Evolutionary conservation across 2,888 invertebrate genomes (phyloP), one percentile per base, ranked within the genome.

Genomic region (Crocallis elinguaria): DNA sequence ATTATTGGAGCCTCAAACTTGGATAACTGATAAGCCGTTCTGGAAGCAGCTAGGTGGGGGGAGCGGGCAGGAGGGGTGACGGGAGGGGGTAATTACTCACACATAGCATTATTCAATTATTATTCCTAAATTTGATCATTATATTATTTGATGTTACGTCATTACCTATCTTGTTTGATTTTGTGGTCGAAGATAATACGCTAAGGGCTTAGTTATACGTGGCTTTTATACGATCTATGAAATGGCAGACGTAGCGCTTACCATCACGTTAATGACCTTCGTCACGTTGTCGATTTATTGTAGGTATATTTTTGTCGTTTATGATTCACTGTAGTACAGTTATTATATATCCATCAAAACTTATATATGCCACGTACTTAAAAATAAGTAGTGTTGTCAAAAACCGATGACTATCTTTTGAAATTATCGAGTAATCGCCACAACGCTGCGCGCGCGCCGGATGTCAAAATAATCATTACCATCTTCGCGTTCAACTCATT

Each of bases 401-500:
- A 88, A 86, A 73, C 68, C 63, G 84, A 88, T 88, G 74, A 67
- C 78, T 79, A 89, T 89, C 88, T 81, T 64, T 62, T 75, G 64
- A 88, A 90, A 90, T 89, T 90, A 90, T 90, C 89, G 81, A 87
- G 79, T 90, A 89, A 88, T 88, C 88, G 87, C 78, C 82, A 85
- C 79, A 78, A 82, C 79, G 84, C 61, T 86, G 88, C 88, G 86
- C 86, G 70, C 76, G 78, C 86, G 88, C 83, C 86, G 88, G 86
- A 87, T 86, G 88, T 84, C 85, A 81, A 80, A 76, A 78, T 74
- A 76, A 81, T 81, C 77, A 66, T 71, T 65, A 54, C 58, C 21
- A 32, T 52, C 42, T 37, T 6, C 13, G 1, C 2, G 19, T 21
- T 42, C 57, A 42, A 3, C 6, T 25, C 23, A 38, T 50, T 17